These are phyloP conservation scores for Itoplectis maculator DNA, from an alignment of 2,888 invertebrate species.

Conservation along the genomic window DNA sequence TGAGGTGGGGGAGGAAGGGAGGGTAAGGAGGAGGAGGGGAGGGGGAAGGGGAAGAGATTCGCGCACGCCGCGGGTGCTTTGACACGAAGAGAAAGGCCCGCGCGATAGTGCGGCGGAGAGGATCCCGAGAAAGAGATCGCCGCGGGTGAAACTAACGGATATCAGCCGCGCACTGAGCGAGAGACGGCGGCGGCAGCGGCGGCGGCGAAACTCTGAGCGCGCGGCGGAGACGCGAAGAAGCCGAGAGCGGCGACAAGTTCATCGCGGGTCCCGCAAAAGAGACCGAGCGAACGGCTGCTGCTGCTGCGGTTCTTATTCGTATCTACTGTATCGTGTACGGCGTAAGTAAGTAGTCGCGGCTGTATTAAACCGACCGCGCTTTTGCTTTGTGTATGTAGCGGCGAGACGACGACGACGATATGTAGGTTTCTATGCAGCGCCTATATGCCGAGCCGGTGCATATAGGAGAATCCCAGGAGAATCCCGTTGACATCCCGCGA, in stretches of 20 bases:
- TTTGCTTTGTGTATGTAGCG: no score
- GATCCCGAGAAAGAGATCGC: constrained; percentile 58
- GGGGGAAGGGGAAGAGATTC: constrained; percentile 57
- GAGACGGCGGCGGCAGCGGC: constrained; percentile 21
- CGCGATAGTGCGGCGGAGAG: constrained; percentile 26
- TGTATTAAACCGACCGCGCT: neutral
- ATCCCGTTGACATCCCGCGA: constrained; percentile 73
- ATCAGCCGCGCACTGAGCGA: constrained; percentile 29
- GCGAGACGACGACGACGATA: constrained; percentile 25
- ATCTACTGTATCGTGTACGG: constrained; percentile 66
- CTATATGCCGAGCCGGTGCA: constrained; percentile 51
- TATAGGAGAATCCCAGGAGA: constrained; percentile 76
- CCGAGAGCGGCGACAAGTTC: constrained; percentile 62
- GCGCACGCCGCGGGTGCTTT: constrained; percentile 62
- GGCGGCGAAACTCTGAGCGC: no score
- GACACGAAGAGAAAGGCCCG: constrained; percentile 63
- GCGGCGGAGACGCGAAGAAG: constrained; percentile 44
- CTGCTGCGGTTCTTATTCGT: constrained; percentile 74
- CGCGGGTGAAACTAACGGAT: constrained; percentile 44
- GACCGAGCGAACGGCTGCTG: constrained; percentile 45
- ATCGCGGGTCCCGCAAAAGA: constrained; percentile 64
- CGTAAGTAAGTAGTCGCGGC: constrained; percentile 70
- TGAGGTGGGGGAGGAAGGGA: no score
- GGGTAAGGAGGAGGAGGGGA: no score
- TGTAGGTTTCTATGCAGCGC: constrained; percentile 44